Evolutionary conservation across 2,888 invertebrate genomes (phyloP), one percentile per base, ranked within the genome.

Genomic region (Trypoxylon attenuatum): DNA sequence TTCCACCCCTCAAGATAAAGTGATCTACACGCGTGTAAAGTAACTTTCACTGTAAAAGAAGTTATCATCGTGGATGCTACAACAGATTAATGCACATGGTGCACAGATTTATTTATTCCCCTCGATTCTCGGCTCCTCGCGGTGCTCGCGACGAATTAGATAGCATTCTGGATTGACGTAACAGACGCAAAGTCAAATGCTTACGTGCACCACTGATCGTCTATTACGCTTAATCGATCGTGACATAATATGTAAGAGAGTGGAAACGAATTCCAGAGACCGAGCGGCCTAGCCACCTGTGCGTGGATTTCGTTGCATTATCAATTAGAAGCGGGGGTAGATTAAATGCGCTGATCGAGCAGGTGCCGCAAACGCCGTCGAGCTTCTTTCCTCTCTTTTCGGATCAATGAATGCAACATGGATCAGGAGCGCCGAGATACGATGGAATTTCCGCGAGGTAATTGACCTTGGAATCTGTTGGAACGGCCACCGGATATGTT

Each of bases 161-260:
- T 66, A 59, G 55, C 60, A 71, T 45, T 50, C 38, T 38, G 65
- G 50, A 71, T 71, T 64, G 61, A 56, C 57, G 62, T 63, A 69
- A 74, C 47, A 66, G 65, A 69, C 43, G 68, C 62, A 62, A 69
- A 71, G 66, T 74, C 68, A 55, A 69, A 72, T 68, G 73, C 69
- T 77, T 62, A 74, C 71, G 59, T 73, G 71, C 73, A 47, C 64
- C 69, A 58, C 45, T 58, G 69, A 63, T 64, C 69, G 63, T 59
- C 67, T 70, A 68, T 73, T 69, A 71, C 66, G 72, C 54, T 74
- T 74, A 76, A 75, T 79, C 73, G 63, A 45, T 60, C 59, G 61
- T 66, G 76, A 78, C 77, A 61, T 73, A 75, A 79, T 77, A n/a
- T n/a, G n/a, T n/a, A 72, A 76, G 70, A 67, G 25, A 39, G 29